Evolutionary conservation across 53 echinoderm and acorn worm species (phyloP), one percentile per base, ranked within the genome.

Genomic region (Zoroaster sp.): DNA sequence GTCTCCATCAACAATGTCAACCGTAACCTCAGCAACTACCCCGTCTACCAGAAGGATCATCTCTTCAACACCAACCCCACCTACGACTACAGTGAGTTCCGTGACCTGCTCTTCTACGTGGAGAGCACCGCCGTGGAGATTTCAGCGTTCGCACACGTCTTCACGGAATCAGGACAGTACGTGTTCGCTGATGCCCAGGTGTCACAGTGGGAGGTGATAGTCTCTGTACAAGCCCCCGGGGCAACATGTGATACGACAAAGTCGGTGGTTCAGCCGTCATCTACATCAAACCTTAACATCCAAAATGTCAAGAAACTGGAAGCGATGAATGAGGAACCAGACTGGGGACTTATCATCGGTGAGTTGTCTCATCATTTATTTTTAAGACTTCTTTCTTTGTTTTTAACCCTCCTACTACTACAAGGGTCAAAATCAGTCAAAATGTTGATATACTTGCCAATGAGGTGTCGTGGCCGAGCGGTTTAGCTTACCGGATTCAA

Each of bases 321-420:
- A 14, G 91, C 94, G 0, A 40, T 73, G 47, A 97, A 97, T 46
- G 95, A 97, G 86, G 98, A 93, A 69, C 98, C 98, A 4, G 98
- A 97, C 75, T 97, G 98, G 98, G 98, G 96, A 20, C 91, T 97
- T 15, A 97, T 97, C 23, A 97, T 97, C 7, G 98, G 98, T 97
- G 67, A 94, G 93, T 15, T 31, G 21, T 2, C n/a, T 81, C 17
- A 38, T 4, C 25, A 6, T 35, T 5, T 10, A 31, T 4, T 32
- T 33, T 54, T 33, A 13, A 55, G 47, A 54, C 21, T 78, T n/a
- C 13, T 6, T 20, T 40, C 10, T 37, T 7, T 0, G 33, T 17
- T 68, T 12, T 20, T 67, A n/a, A n/a, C n/a, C n/a, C n/a, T n/a
- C n/a, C n/a, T n/a, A n/a, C n/a, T n/a, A n/a, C n/a, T n/a, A n/a